A percentile compares a stretch with the other conserved stretches of the same genome.
phyloP scores from a whole-genome alignment of 2,888 invertebrate species.

The Mechanitis mazaeus region DNA sequence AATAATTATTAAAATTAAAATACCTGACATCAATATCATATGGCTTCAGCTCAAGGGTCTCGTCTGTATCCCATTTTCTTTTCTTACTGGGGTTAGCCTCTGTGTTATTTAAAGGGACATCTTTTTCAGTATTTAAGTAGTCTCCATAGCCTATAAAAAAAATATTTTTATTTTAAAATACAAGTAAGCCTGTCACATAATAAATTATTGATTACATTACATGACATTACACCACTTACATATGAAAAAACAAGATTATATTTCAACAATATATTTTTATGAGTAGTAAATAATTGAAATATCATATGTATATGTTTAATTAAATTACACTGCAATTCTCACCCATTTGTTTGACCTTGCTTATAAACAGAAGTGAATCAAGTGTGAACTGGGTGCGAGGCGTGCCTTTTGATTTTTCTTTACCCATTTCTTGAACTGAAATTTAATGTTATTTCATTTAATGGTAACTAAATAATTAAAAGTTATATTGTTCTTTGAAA shows the following conservation, averaged over 20 bases:
- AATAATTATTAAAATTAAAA: neutral
- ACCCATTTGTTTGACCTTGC: conserved; percentile 62
- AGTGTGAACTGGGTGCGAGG: conserved; percentile 47
- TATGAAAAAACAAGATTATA: no score
- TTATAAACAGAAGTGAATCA: conserved; percentile 49
- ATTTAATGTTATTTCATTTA: conserved; percentile 9
- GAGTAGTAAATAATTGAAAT: no score
- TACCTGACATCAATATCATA: conserved; percentile 31
- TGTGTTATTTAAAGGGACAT: conserved; percentile 17
- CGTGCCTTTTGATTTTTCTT: conserved; percentile 53
- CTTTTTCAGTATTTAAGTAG: conserved; percentile 41
- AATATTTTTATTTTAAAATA: neutral
- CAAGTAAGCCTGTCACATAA: neutral
- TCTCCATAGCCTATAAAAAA: conserved; percentile 51
- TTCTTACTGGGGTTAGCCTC: conserved; percentile 46
- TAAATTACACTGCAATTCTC: conserved; percentile 21
- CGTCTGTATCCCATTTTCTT: conserved; percentile 46
- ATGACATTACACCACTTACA: no score
- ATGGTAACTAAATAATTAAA: neutral
- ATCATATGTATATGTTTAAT: no score
- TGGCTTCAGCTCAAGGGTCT: conserved; percentile 29
- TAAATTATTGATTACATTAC: no score
- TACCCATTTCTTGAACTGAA: conserved; percentile 57
- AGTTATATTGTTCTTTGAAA: neutral
- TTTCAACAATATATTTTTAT: no score